A percentile compares a stretch with the other conserved stretches of the same genome.
Evolutionary conservation across 1,140 invertebrate species (phyloP).

Genomic region (Hylyphantes graminicola): DNA sequence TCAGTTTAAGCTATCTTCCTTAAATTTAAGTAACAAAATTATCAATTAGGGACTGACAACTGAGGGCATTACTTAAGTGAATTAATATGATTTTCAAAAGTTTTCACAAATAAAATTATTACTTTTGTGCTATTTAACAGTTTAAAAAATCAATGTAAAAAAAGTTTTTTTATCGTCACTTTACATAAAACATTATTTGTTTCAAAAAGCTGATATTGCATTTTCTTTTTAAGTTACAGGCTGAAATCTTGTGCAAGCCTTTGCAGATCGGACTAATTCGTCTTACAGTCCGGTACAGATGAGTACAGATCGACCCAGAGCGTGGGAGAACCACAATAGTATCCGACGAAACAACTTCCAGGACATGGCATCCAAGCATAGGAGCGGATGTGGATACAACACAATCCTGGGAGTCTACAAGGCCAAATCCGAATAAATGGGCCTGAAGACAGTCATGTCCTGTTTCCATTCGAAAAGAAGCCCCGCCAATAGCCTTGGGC

Average conservation of each 20-base stretch:
- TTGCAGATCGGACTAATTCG: background rate
- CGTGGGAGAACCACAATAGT: no score
- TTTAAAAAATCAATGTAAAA: background rate
- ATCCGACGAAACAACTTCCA: no score
- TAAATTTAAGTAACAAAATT: background rate
- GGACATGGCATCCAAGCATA: no score
- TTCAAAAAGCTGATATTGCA: background rate
- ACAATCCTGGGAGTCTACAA: no score
- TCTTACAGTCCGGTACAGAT: no score
- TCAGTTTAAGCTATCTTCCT: background rate
- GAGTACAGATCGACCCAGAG: no score
- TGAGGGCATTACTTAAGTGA: background rate
- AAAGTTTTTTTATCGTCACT: background rate
- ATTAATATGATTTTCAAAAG: background rate
- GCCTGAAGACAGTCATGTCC: no score
- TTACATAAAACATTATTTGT: background rate
- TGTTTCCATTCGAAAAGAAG: no score
- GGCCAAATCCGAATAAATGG: no score
- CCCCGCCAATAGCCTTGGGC: no score
- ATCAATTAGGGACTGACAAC: background rate
- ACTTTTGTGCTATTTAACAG: background rate
- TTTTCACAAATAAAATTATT: background rate
- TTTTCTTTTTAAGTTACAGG: background rate
- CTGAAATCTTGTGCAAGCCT: background rate
- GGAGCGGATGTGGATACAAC: no score